Base-by-base conservation (phyloP, 2,888 invertebrate genomes). In the Aporophyla lueneburgensis region DNA sequence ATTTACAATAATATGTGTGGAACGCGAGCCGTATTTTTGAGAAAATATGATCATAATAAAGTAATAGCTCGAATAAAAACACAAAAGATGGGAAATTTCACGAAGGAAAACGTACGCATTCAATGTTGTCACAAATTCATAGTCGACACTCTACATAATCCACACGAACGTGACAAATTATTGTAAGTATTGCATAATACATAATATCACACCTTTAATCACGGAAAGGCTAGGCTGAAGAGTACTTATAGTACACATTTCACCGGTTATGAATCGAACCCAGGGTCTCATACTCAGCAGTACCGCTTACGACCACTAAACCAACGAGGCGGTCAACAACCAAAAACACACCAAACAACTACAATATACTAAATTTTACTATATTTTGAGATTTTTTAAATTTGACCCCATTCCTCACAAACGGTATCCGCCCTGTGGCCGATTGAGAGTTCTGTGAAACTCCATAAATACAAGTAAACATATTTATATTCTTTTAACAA, bases 111-210 rank as follows among this genome's bases (percentile, higher is more conserved):
- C 74, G 87, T 71, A 6, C 84, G 86, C 61, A 94, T 92, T 76
- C 84, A 91, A 56, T 96, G 96, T 76, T 96, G 96, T 87, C 93
- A 95, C 76, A 90, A 92, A 83, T 95, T 93, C 78, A 86, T 93
- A 53, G 76, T 86, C 63, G 84, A 86, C 66, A 84, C 87, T 49
- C 69, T 81, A 10, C 76, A 78, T 19, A 73, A 72, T 40, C 87
- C 80, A 40, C 80, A 87, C 53, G 85, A 85, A 81, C 81, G 46
- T 21, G 74, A 70, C 16, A 72, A 53, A 40, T 12, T 68, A 65
- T 24, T 65, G 86, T 83, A 62, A 74, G 86, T 85, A 67, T 54
- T 67, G 19, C 33, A 10, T 10, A 5, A 16, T 5, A 58, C 16
- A 12, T 46, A 46, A 46, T 12, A 46, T 46, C 43, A 46, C 43